Conservation (phyloP, 2,797 vertebrate genomes). For the Falco columbarius region DNA sequence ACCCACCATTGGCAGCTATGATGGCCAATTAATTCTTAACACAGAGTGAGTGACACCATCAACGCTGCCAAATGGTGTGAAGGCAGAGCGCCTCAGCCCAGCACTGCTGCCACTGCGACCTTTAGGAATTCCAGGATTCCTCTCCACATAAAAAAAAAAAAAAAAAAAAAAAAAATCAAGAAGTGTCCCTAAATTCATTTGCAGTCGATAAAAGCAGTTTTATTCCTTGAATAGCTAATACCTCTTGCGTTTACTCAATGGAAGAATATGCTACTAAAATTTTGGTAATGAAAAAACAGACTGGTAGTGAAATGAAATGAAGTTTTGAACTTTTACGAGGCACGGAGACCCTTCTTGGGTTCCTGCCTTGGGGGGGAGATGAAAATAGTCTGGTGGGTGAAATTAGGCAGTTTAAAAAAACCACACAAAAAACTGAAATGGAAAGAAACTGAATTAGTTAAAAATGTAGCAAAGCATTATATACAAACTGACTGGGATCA, state of each 20-base stretch:
- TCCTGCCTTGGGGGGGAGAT: background rate
- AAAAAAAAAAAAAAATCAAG: background rate
- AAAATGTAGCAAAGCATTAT: background rate
- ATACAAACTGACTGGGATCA: background rate
- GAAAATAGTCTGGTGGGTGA: background rate
- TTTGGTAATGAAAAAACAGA: background rate
- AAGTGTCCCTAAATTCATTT: background rate
- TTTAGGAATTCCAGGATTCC: background rate
- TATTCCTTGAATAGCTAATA: background rate
- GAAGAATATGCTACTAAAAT: background rate
- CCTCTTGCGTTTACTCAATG: background rate
- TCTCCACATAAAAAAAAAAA: background rate
- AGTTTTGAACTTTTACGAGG: background rate
- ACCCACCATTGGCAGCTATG: background rate
- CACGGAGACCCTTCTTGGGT: background rate
- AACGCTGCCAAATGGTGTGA: background rate
- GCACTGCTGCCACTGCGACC: accelerated
- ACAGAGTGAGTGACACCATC: background rate
- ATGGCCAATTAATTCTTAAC: background rate
- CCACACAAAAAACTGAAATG: no score
- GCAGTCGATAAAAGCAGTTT: background rate
- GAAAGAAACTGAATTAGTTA: background rate
- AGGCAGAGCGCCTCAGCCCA: background rate
- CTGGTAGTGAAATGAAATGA: background rate
- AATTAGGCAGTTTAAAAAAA: no score